phyloP scores from a whole-genome alignment of 2,113 vertebrate species.

The Prionailurus viverrinus region DNA sequence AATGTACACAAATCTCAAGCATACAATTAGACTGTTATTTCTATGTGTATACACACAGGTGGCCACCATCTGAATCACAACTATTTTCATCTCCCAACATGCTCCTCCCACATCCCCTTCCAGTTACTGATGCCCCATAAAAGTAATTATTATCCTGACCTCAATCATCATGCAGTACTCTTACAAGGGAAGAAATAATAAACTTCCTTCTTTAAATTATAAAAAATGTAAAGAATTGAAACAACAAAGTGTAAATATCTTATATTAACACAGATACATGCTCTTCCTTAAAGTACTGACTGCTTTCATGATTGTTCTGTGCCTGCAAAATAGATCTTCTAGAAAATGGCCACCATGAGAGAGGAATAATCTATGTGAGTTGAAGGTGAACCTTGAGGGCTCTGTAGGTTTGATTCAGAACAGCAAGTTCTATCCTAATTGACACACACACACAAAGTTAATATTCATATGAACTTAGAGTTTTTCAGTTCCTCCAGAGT shows the following conservation, averaged over 20 bases:
- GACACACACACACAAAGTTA: constrained; percentile 22
- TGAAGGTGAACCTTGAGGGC: background rate
- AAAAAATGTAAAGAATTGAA: background rate
- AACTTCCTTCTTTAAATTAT: constrained; percentile 21
- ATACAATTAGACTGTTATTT: background rate
- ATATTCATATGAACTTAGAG: constrained; percentile 50
- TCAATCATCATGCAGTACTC: background rate
- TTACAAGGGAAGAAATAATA: background rate
- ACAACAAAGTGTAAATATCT: background rate
- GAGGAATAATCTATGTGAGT: background rate
- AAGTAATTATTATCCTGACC: background rate
- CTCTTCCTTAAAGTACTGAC: constrained; percentile 10
- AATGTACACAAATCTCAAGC: background rate
- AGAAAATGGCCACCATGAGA: background rate
- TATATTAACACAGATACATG: background rate
- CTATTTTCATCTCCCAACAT: background rate
- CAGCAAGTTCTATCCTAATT: background rate
- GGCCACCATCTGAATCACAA: background rate
- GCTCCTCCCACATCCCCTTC: background rate
- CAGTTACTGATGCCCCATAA: background rate
- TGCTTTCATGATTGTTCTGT: background rate
- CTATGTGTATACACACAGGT: background rate
- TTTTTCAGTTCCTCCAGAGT: constrained; percentile 41
- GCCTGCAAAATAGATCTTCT: constrained; percentile 24
- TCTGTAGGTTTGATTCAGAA: background rate